Percentiles rank a stretch among this genome's conserved stretches.
These are phyloP conservation scores for Trachelus iudaicus DNA, from an alignment of 2,888 invertebrate species.

Conservation along the genomic window DNA sequence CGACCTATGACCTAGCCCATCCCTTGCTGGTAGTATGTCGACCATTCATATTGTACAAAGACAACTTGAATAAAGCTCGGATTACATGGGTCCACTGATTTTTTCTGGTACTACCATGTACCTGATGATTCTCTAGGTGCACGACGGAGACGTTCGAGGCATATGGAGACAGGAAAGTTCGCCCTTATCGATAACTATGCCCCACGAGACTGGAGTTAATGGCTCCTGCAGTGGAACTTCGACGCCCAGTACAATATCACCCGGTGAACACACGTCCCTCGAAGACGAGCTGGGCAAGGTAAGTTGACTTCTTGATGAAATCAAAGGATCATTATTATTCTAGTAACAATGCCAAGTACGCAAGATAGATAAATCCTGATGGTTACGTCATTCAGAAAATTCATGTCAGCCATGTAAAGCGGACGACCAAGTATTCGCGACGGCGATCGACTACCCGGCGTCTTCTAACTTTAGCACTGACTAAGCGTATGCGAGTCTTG, in stretches of 20 bases:
- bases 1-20: not conserved
- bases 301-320: not conserved
- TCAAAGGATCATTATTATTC: not conserved
- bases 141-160: slow-evolving; percentile 51
- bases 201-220: slow-evolving; percentile 51
- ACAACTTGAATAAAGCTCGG: not conserved
- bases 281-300: slow-evolving; percentile 63
- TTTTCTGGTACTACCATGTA: slow-evolving; percentile 10
- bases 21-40: not conserved
- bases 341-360: not conserved
- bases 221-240: slow-evolving; percentile 63
- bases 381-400: not conserved
- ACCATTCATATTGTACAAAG: not conserved
- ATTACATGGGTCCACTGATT: slow-evolving; percentile 3
- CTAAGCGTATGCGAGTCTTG: slow-evolving; percentile 23
- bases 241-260: slow-evolving; percentile 67
- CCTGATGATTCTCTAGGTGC: slow-evolving; percentile 36
- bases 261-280: slow-evolving; percentile 62
- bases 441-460: not conserved
- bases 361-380: not conserved
- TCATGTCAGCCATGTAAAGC: not conserved
- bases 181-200: slow-evolving; percentile 58
- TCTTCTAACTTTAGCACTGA: slow-evolving; percentile 10
- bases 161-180: slow-evolving; percentile 60
- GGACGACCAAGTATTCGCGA: not conserved